Evolutionary conservation across 2,113 vertebrate species (phyloP).

Genomic region (Lampris incognitus): DNA sequence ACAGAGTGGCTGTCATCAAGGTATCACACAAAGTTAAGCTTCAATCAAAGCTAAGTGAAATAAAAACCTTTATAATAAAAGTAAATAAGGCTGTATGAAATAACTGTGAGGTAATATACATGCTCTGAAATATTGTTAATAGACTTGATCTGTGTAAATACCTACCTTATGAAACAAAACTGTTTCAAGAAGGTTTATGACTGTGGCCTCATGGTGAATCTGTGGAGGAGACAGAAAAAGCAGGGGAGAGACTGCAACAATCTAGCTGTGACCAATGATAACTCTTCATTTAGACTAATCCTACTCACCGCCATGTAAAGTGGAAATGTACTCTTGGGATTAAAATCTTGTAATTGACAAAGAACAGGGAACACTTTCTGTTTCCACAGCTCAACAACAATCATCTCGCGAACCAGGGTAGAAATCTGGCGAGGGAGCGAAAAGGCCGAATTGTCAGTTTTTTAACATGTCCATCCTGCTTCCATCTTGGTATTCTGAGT

Average conservation of each 20-base stretch:
- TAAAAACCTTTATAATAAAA: background rate
- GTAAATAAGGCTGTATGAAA: background rate
- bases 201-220: conserved; percentile 93
- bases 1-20: background rate
- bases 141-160: background rate
- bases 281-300: background rate
- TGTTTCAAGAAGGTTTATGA: conserved; percentile 95
- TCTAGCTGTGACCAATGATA: background rate
- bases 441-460: background rate
- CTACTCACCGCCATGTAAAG: conserved; percentile 94
- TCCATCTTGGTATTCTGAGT: too few species aligned
- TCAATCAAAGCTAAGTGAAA: background rate
- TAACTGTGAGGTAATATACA: background rate
- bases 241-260: background rate
- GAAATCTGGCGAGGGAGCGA: conserved; percentile 82
- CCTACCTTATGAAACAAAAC: conserved; percentile 92
- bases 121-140: conserved; percentile 2
- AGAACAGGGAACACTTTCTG: conserved; percentile 91
- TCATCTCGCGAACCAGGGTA: conserved; percentile 88
- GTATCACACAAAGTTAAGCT: background rate
- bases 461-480: background rate
- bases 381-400: conserved; percentile 93
- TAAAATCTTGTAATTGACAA: conserved; percentile 91
- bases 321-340: conserved; percentile 89
- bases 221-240: conserved; percentile 52